Base-by-base conservation (phyloP, 2,113 vertebrate species). In the Misgurnus anguillicaudatus region DNA sequence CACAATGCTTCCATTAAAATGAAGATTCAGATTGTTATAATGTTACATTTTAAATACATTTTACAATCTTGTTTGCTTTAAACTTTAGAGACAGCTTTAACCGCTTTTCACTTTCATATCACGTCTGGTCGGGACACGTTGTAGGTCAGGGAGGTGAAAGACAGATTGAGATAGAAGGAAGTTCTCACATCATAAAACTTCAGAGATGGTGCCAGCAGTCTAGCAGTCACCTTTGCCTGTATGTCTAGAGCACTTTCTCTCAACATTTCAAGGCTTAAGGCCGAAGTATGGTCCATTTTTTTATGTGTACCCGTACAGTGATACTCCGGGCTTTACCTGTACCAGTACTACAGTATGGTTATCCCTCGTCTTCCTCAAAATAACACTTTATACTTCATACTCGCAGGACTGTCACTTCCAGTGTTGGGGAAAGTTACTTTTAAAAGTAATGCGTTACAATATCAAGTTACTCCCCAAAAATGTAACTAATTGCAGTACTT, bases 301-400 rank as follows among this genome's bases (percentile, higher is more conserved):
- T n/a, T n/a, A n/a, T n/a, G n/a, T n/a, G n/a, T n/a, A n/a, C n/a
- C n/a, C n/a, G 24, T 31, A 31, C 24, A 31, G 24, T 31, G 24
- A 31, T 31, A 1, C 24, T 31, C 24, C 24, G 3, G 24, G 24
- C 24, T 31, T 31, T 1, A 31, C 68, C 57, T 3, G 80, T 67
- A 76, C 68, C 80, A 64, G 21, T 62, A 60, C 41, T 47, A 42
- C 70, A 17, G 21, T 6, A 24, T 24, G 57, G 64, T 45, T 61
- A 47, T 63, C 45, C 41, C 72, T 74, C 8, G 67, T 72, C 83
- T 80, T 78, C 80, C 77, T 62, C 48, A 68, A 19, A 79, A 79
- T 65, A 74, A 63, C 68, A 60, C 31, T 60, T 64, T 68, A 19
- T 21, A 17, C 63, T 45, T 31, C 14, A 38, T 31, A 36, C 1